Base-by-base conservation (phyloP, 2,797 vertebrate genomes). In the Amphiprion clarkii region DNA sequence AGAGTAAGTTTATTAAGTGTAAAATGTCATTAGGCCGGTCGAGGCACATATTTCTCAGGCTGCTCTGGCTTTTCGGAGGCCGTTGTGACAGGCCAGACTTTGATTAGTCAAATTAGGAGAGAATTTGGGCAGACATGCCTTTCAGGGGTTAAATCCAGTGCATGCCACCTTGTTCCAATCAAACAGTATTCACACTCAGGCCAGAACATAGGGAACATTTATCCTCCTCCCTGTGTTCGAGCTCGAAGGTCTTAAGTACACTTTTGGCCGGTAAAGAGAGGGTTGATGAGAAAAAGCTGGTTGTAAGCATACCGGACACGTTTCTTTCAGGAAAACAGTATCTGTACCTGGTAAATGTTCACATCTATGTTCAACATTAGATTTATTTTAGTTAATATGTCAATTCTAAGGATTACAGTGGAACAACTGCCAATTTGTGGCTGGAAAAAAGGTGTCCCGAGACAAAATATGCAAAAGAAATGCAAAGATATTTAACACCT, bases 1-100 rank as follows among this genome's bases (percentile, higher is more conserved):
- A 83, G 79, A 84, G 76, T 76, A 82, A 57, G 67, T 93, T 94
- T 94, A 92, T 91, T 93, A 91, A 13, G 89, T 94, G 92, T 91
- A 92, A 92, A 92, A 90, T 93, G 92, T 91, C 88, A 83, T 91
- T 89, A 90, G 83, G 56, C 81, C 75, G 58, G 80, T 90, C 85
- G 49, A 80, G 83, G 76, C 85, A 67, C 85, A 75, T 90, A 87
- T 90, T 89, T 92, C 76, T 91, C 78, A 46, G 75, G 70, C 76
- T 57, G 81, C 25, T 78, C 70, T 80, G 74, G 81, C 85, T 78
- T 85, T 51, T 27, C 27, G 42, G 58, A 82, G 76, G 78, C 70
- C 76, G 64, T 69, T 85, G 73, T 81, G 73, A 82, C 84, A 65
- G 78, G 66, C 79, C 84, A 88, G 79, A 84, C 76, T 87, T 81